Conservation (phyloP, 1,140 invertebrate species). For the Cataglyphis hispanica region DNA sequence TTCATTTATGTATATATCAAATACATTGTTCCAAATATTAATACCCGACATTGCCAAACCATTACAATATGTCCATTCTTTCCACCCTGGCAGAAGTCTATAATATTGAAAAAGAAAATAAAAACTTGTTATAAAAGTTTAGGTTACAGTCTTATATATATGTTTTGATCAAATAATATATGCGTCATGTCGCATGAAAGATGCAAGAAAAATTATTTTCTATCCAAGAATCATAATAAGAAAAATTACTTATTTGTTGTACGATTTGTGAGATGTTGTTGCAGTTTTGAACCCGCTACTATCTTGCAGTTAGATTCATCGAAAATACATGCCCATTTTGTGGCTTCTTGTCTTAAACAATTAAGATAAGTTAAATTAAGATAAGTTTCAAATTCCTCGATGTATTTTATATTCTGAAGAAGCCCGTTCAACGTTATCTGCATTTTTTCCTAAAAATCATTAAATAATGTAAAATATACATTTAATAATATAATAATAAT, state of each 20-base stretch:
- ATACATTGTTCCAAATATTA: background rate
- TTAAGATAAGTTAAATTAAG: too few relatives aligned
- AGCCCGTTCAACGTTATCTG: too few relatives aligned
- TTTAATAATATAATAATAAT: too few relatives aligned
- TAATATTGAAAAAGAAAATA: background rate
- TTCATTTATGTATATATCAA: background rate
- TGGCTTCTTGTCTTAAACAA: slow-evolving; percentile 23
- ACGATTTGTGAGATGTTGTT: too few relatives aligned
- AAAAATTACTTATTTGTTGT: slow-evolving; percentile 41
- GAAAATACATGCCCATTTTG: slow-evolving; percentile 70
- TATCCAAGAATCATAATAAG: background rate
- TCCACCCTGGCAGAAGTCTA: background rate
- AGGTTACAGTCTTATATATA: too few relatives aligned
- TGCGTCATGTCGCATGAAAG: background rate
- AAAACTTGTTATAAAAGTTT: background rate
- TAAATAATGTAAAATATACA: too few relatives aligned
- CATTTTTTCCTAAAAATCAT: too few relatives aligned
- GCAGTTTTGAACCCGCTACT: too few relatives aligned
- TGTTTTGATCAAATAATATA: too few relatives aligned
- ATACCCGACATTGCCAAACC: background rate
- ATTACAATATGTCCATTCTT: background rate
- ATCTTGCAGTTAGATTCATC: slow-evolving; percentile 49
- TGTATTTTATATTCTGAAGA: too few relatives aligned
- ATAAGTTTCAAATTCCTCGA: too few relatives aligned
- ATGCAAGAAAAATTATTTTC: background rate